These are phyloP conservation scores for Atta colombica DNA, from an alignment of 1,140 invertebrate genomes.

Conservation along the genomic window DNA sequence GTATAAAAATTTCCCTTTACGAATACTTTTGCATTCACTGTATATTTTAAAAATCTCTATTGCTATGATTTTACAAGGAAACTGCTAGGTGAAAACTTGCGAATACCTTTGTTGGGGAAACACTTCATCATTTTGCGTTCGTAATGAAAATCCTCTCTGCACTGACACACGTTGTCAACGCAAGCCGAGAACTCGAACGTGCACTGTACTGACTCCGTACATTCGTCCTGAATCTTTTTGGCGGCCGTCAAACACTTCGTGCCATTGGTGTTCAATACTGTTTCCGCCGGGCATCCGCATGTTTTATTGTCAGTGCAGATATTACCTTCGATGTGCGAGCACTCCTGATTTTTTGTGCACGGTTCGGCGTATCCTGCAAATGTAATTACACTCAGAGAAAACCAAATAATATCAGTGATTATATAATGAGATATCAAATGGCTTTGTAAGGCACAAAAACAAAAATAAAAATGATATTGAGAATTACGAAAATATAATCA, in stretches of 20 bases:
- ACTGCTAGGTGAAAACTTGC: background rate
- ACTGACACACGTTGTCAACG: conserved; percentile 35
- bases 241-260: conserved; percentile 50
- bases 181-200: conserved; percentile 31
- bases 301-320: conserved; percentile 2
- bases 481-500: background rate
- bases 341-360: conserved; percentile 58
- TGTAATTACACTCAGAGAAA: background rate
- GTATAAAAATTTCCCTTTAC: no score
- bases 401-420: background rate
- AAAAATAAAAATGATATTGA: background rate
- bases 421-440: background rate
- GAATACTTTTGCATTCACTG: no score
- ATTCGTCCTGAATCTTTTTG: conserved; percentile 4
- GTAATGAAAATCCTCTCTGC: conserved; percentile 49
- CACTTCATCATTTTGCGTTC: conserved; percentile 25
- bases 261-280: background rate
- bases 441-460: background rate
- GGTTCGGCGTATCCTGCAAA: conserved; percentile 21
- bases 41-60: background rate
- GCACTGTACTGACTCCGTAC: conserved; percentile 58
- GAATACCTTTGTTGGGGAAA: conserved; percentile 37
- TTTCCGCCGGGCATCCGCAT: conserved; percentile 42
- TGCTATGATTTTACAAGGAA: background rate
- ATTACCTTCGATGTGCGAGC: conserved; percentile 28